Evolutionary conservation across 1,140 invertebrate species (phyloP).

Genomic region (Drosophila rhopaloa): DNA sequence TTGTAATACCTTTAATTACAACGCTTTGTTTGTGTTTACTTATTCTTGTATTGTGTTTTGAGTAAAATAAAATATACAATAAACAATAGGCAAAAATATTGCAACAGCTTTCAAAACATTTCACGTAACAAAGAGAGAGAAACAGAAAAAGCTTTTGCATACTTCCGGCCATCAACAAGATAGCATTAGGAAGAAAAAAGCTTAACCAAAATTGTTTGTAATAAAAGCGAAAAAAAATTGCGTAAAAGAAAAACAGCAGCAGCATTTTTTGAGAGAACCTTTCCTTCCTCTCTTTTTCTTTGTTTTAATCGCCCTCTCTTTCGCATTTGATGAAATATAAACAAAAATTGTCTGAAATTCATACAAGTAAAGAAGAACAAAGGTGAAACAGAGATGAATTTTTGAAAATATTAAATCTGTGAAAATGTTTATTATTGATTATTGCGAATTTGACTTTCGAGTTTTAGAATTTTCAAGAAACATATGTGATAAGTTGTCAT

Average conservation of each 20-base stretch:
- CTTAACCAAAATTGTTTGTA: slow-evolving; percentile 8
- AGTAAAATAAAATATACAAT: slow-evolving; percentile 32
- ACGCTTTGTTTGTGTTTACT: slow-evolving; percentile 12
- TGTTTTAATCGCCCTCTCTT: slow-evolving; percentile 1
- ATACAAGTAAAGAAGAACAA: slow-evolving; percentile 11
- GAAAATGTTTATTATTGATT: not conserved
- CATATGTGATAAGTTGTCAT: too few relatives aligned
- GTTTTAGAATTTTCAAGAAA: not conserved
- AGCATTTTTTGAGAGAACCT: slow-evolving; percentile 72
- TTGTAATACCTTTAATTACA: slow-evolving; percentile 29
- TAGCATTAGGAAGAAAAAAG: slow-evolving; percentile 35
- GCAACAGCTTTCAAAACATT: slow-evolving; percentile 60
- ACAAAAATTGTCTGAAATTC: slow-evolving; percentile 59
- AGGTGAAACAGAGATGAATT: not conserved
- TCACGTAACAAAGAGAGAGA: slow-evolving; percentile 54
- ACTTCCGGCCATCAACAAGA: slow-evolving; percentile 51
- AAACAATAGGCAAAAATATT: slow-evolving; percentile 32
- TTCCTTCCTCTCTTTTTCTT: not conserved
- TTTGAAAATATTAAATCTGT: not conserved
- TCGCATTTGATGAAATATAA: slow-evolving; percentile 58
- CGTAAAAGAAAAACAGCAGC: slow-evolving; percentile 20
- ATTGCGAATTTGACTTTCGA: not conserved
- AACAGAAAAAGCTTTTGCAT: slow-evolving; percentile 39
- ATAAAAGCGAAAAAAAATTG: slow-evolving; percentile 13
- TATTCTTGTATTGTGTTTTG: not conserved